phyloP scores from a whole-genome alignment of 2,888 invertebrate species.

The Glaucopsyche alexis region DNA sequence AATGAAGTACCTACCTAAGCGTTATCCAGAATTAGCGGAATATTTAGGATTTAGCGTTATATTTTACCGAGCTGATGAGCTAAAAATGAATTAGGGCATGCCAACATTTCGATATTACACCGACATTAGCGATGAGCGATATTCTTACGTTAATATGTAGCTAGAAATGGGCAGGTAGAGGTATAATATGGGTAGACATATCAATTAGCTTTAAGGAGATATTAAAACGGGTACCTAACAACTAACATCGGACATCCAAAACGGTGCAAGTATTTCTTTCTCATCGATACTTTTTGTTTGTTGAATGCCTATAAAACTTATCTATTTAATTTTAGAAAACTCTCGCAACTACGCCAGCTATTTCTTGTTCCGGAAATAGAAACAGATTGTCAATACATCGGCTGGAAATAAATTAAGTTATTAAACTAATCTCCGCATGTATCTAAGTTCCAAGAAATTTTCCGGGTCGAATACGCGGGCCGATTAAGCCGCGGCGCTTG shows the following conservation, averaged over 20 bases:
- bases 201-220: no score
- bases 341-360: neutral
- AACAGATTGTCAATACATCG: slow-evolving; percentile 14
- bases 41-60: slow-evolving; percentile 42
- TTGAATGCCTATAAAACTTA: no score
- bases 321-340: neutral
- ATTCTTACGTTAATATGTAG: neutral
- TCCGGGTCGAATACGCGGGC: slow-evolving; percentile 53
- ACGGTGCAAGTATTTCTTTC: no score
- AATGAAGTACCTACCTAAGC: no score
- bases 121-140: neutral
- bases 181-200: no score
- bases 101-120: neutral
- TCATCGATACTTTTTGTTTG: no score
- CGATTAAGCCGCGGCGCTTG: slow-evolving; percentile 64
- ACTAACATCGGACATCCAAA: no score
- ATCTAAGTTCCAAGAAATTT: slow-evolving; percentile 51
- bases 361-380: neutral
- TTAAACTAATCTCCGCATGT: slow-evolving; percentile 31
- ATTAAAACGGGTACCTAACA: no score
- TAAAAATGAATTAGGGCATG: slow-evolving; percentile 22
- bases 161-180: neutral
- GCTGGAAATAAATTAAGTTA: slow-evolving; percentile 27
- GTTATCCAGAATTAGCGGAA: no score
- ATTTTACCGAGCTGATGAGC: neutral